A percentile compares a stretch with the other conserved stretches of the same genome.
These are phyloP conservation scores for Taeniopygia guttata DNA, from an alignment of 2,797 vertebrate species.

Conservation along the genomic window DNA sequence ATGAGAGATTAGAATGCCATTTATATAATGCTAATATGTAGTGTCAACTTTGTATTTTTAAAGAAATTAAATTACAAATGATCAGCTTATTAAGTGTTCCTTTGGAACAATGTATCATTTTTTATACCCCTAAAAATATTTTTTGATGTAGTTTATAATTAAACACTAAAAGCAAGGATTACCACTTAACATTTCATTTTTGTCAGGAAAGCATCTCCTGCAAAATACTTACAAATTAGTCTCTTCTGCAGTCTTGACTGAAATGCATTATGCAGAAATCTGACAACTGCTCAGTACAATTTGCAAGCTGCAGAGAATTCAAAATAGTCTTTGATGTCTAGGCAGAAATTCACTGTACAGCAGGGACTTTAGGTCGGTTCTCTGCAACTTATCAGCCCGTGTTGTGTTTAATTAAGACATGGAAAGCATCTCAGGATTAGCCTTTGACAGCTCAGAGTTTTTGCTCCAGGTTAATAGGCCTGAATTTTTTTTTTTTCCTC, in stretches of 20 bases:
- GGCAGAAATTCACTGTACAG: slow-evolving; percentile 19
- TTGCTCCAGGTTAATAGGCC: background rate
- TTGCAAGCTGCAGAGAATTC: slow-evolving; percentile 64
- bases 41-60: background rate
- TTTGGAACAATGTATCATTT: background rate
- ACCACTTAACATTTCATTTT: slow-evolving; percentile 43
- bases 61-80: background rate
- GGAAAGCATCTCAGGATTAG: background rate
- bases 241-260: slow-evolving; percentile 48
- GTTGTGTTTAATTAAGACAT: slow-evolving; percentile 29
- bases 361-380: background rate
- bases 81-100: background rate
- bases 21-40: background rate
- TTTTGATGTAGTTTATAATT: slow-evolving; percentile 10
- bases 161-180: slow-evolving; percentile 29
- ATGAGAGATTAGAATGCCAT: background rate
- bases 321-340: slow-evolving; percentile 53
- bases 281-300: slow-evolving; percentile 50
- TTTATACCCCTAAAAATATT: background rate
- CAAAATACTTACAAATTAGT: slow-evolving; percentile 60
- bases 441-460: background rate
- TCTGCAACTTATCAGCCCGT: background rate
- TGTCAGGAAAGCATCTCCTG: slow-evolving; percentile 52
- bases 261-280: slow-evolving; percentile 52
- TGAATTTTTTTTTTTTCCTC: background rate